A percentile compares a stretch with the other conserved stretches of the same genome.
Evolutionary conservation across 2,888 invertebrate genomes (phyloP).

Genomic region (Pseudoips prasinana): DNA sequence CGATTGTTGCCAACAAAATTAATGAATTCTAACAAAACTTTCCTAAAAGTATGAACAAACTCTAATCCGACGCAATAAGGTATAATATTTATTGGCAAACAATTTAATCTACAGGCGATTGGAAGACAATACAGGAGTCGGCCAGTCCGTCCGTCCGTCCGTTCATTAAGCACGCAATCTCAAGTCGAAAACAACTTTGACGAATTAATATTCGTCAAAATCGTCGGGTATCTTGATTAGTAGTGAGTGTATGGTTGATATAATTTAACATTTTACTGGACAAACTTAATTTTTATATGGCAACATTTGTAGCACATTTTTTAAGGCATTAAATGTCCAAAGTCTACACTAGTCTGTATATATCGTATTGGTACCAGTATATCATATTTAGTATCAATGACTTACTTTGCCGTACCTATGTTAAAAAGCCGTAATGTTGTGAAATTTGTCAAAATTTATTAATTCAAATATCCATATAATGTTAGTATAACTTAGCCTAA

Average conservation of each 20-base stretch:
- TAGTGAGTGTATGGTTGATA: conserved; percentile 32
- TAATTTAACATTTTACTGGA: not conserved
- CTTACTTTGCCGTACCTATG: no score
- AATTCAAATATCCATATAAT: no score
- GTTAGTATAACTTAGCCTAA: no score
- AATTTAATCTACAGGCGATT: conserved; percentile 29
- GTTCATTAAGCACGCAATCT: conserved; percentile 72
- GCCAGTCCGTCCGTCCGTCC: conserved; percentile 44
- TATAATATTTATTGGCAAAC: conserved; percentile 4
- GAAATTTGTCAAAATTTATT: no score
- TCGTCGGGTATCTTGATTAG: conserved; percentile 67
- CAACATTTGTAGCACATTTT: no score
- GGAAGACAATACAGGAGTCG: conserved; percentile 34
- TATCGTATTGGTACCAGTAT: no score
- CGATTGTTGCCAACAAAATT: conserved; percentile 32
- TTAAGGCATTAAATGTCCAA: not conserved
- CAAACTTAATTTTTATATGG: no score
- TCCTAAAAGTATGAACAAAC: not conserved
- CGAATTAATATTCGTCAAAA: conserved; percentile 73
- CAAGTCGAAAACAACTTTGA: conserved; percentile 66
- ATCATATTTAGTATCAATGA: no score
- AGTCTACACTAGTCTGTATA: no score
- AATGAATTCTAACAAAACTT: conserved; percentile 17
- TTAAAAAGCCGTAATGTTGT: no score
- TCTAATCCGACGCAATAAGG: not conserved